These are phyloP conservation scores for Zootoca vivipara DNA, from an alignment of 2,113 vertebrate genomes.

Conservation along the genomic window DNA sequence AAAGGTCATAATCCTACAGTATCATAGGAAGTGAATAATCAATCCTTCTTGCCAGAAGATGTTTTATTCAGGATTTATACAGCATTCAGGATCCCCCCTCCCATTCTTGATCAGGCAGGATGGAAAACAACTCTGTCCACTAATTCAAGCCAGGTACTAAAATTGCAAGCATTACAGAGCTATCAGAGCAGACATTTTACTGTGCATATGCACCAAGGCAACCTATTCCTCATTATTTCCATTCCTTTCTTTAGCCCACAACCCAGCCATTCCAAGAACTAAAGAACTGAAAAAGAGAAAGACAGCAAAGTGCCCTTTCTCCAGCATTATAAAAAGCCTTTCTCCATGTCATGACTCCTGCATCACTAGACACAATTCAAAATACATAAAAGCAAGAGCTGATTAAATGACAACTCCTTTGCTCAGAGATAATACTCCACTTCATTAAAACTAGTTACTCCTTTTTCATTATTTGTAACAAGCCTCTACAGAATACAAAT, in stretches of 20 bases:
- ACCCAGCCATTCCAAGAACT: neutral
- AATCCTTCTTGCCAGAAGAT: neutral
- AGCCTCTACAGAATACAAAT: conserved; percentile 13
- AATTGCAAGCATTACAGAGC: neutral
- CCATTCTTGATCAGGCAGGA: neutral
- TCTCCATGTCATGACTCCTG: neutral
- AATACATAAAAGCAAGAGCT: conserved; percentile 17
- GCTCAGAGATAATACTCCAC: conserved; percentile 23
- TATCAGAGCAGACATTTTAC: neutral
- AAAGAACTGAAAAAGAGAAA: neutral
- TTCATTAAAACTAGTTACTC: conserved; percentile 25
- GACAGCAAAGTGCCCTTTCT: neutral
- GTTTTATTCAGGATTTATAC: neutral
- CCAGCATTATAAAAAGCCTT: neutral
- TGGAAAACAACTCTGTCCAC: neutral
- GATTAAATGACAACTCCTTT: conserved; percentile 20
- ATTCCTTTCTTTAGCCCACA: neutral
- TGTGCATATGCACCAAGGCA: neutral
- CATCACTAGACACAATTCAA: conserved; percentile 12
- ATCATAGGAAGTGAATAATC: neutral
- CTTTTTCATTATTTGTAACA: conserved; percentile 23
- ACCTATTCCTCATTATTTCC: neutral
- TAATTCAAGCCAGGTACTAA: neutral
- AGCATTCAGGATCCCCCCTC: neutral
- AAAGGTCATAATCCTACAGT: neutral